Evolutionary conservation across 2,797 vertebrate species (phyloP).

Genomic region (Oryzias sinensis): DNA sequence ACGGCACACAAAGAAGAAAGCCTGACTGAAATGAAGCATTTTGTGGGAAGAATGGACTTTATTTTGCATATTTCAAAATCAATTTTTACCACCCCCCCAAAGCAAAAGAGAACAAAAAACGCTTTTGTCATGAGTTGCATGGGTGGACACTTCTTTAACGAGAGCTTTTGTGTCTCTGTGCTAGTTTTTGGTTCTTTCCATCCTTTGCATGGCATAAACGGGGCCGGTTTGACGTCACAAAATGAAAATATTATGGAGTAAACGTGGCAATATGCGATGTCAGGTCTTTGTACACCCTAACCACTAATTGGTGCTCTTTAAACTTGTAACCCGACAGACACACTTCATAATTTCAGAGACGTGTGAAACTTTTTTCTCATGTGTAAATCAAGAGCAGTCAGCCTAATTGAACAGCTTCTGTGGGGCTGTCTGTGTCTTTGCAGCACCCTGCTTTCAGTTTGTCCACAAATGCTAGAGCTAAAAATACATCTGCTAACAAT

Average conservation of each 20-base stretch:
- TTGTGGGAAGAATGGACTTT: slow-evolving; percentile 59
- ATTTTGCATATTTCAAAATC: slow-evolving; percentile 63
- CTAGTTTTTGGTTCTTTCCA: slow-evolving; percentile 44
- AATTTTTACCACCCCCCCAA: slow-evolving; percentile 43
- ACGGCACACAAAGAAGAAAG: slow-evolving; percentile 43
- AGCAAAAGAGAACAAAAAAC: slow-evolving; percentile 43
- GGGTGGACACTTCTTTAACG: slow-evolving; percentile 63
- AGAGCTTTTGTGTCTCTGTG: slow-evolving; percentile 65
- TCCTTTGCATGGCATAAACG: slow-evolving; percentile 46
- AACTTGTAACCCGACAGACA: background rate
- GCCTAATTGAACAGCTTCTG: slow-evolving; percentile 42
- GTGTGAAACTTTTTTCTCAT: slow-evolving; percentile 25
- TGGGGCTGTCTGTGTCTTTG: slow-evolving; percentile 37
- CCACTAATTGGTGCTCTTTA: slow-evolving; percentile 16
- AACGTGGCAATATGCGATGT: slow-evolving; percentile 14
- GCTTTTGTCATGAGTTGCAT: slow-evolving; percentile 51
- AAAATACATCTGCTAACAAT: slow-evolving; percentile 68
- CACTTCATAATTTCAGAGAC: slow-evolving; percentile 3
- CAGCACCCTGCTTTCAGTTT: slow-evolving; percentile 59
- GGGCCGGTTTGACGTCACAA: slow-evolving; percentile 27
- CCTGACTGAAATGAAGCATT: slow-evolving; percentile 46
- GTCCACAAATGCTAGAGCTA: slow-evolving; percentile 62
- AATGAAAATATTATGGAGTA: slow-evolving; percentile 27
- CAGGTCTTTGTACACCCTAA: background rate
- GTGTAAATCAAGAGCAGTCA: slow-evolving; percentile 45